A percentile compares a stretch with the other conserved stretches of the same genome.
These are phyloP conservation scores for Rana temporaria DNA, from an alignment of 2,113 vertebrate genomes.

Conservation along the genomic window DNA sequence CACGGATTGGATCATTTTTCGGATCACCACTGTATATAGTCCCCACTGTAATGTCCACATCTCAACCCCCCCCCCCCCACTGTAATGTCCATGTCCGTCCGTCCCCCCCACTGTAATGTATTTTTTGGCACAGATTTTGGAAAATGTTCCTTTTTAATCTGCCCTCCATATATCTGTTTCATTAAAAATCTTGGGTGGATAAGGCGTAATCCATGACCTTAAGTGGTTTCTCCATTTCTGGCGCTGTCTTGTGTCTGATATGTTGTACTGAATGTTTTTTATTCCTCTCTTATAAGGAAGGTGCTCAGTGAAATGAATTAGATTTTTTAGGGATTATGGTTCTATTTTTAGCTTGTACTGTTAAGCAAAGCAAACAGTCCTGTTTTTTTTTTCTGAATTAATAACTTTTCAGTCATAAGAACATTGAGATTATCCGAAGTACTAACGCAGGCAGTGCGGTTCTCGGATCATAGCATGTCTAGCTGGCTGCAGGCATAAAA, in stretches of 20 bases:
- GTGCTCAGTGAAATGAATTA: neutral
- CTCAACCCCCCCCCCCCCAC: too few species aligned
- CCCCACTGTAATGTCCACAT: too few species aligned
- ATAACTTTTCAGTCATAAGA: conserved; percentile 28
- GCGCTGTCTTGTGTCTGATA: neutral
- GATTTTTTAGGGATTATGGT: conserved; percentile 15
- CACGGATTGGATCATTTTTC: too few species aligned
- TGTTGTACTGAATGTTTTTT: conserved; percentile 4
- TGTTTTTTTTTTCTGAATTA: conserved; percentile 29
- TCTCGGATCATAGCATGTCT: neutral
- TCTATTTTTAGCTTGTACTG: conserved; percentile 27
- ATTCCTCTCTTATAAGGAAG: conserved; percentile 3
- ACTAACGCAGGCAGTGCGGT: neutral
- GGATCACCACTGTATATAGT: too few species aligned
- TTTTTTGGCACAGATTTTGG: too few species aligned
- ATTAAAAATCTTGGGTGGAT: too few species aligned
- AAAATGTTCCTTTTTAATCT: too few species aligned
- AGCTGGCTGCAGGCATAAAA: too few species aligned
- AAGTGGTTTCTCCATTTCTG: conserved; percentile 14
- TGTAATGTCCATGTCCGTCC: too few species aligned
- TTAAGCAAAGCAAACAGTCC: conserved; percentile 28
- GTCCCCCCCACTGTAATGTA: too few species aligned
- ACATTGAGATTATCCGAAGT: conserved; percentile 11
- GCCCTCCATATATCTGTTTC: too few species aligned
- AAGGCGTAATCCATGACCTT: too few species aligned